Conservation (phyloP, 1,140 invertebrate genomes). For the Lepidurus packardi region DNA sequence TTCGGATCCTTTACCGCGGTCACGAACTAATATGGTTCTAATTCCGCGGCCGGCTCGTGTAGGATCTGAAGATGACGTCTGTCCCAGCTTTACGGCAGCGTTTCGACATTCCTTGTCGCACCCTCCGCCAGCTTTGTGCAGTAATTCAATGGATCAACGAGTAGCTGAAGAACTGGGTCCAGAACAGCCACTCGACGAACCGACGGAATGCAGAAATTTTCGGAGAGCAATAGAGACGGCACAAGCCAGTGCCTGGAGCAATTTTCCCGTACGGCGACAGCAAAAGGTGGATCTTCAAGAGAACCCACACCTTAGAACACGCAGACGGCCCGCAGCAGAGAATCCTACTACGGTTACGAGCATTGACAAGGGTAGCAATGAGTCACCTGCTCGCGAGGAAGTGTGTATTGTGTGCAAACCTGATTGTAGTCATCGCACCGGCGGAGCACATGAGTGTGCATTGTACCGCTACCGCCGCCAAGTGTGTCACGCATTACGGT, state of each 20-base stretch:
- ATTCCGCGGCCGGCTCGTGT: conserved; percentile 23
- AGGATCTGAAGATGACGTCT: conserved; percentile 27
- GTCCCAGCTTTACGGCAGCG: background rate
- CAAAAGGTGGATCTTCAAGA: background rate
- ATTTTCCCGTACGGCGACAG: background rate
- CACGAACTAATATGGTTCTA: conserved; percentile 15
- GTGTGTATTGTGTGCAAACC: conserved; percentile 23
- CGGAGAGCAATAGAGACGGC: background rate
- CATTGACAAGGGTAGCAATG: background rate
- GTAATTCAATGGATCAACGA: background rate
- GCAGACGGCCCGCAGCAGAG: background rate
- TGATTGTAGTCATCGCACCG: background rate
- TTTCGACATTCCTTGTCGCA: background rate
- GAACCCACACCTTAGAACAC: background rate
- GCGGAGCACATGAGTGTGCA: background rate
- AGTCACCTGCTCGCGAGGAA: background rate
- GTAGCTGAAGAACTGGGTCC: background rate
- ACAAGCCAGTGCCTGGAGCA: background rate
- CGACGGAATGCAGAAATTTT: background rate
- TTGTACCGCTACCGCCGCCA: conserved; percentile 27
- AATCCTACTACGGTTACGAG: background rate
- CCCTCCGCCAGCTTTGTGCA: background rate
- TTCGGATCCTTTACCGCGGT: background rate
- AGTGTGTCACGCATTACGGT: conserved; percentile 23
- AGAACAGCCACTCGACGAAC: background rate